A percentile compares a stretch with the other conserved stretches of the same genome.
Conservation (phyloP, 2,888 invertebrate genomes). For the Campoplex capitator region DNA sequence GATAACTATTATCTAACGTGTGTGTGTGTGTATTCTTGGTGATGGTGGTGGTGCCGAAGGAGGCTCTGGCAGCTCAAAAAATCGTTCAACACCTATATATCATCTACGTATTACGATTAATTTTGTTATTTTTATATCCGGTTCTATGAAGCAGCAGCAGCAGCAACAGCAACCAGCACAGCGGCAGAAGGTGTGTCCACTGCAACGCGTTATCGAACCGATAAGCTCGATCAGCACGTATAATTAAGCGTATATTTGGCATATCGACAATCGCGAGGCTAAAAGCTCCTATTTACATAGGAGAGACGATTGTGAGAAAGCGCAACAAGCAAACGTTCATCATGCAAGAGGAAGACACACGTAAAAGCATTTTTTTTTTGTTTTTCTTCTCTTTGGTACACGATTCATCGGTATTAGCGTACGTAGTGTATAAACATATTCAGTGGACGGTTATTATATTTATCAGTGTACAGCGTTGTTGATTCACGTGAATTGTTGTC, state of each 20-base stretch:
- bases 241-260: constrained; percentile 11
- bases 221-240: constrained; percentile 28
- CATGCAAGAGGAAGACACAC: constrained; percentile 41
- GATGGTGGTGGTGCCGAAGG: constrained; percentile 21
- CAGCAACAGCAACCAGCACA: no score
- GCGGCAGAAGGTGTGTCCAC: background rate
- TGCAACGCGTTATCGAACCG: background rate
- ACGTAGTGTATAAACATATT: constrained; percentile 33
- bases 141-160: constrained; percentile 43
- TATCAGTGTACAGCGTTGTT: constrained; percentile 52
- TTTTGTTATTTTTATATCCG: background rate
- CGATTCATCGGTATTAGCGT: constrained; percentile 2
- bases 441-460: constrained; percentile 46
- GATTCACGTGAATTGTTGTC: constrained; percentile 25
- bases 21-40: background rate
- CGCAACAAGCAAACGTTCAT: constrained; percentile 35
- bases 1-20: constrained; percentile 43
- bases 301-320: constrained; percentile 13
- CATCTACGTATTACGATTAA: constrained; percentile 39
- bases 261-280: background rate
- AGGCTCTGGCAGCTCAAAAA: constrained; percentile 37
- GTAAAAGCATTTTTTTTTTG: background rate
- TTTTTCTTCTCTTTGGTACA: background rate
- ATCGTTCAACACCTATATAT: constrained; percentile 22
- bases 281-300: constrained; percentile 8